Percentiles rank a stretch among this genome's conserved stretches.
phyloP scores from a whole-genome alignment of 2,113 vertebrate species.

The Corythornis vintsioides region DNA sequence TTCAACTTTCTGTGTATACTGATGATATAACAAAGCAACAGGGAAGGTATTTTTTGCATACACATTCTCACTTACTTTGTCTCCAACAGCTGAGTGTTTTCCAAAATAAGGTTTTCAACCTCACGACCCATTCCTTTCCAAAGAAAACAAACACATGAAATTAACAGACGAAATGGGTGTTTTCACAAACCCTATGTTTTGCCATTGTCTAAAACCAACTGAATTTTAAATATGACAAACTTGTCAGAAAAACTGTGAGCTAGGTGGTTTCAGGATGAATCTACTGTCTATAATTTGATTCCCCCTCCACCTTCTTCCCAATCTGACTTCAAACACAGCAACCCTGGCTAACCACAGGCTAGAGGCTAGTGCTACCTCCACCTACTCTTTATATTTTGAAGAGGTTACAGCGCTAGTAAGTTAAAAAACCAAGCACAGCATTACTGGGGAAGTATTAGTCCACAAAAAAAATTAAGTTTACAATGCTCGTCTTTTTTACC shows the following conservation, averaged over 20 bases:
- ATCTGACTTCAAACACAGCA: background rate
- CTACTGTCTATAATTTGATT: background rate
- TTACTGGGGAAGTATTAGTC: background rate
- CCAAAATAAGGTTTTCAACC: slow-evolving; percentile 97
- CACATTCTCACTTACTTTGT: slow-evolving; percentile 87
- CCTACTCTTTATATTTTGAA: background rate
- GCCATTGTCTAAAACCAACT: background rate
- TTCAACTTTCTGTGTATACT: background rate
- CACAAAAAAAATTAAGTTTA: background rate
- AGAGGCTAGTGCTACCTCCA: background rate
- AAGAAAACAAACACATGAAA: slow-evolving; percentile 56
- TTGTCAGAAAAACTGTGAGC: background rate
- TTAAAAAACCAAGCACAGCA: background rate
- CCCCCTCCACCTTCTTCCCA: slow-evolving; percentile 6
- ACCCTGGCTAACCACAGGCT: background rate
- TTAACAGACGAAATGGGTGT: background rate
- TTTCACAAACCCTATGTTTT: background rate
- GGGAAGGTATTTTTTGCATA: background rate
- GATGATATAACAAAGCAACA: background rate
- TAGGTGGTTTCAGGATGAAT: background rate
- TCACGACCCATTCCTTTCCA: slow-evolving; percentile 96
- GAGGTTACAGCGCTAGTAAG: background rate
- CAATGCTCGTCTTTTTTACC: background rate
- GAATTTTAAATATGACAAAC: background rate
- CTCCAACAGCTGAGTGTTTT: slow-evolving; percentile 95